phyloP scores from a whole-genome alignment of 2,888 invertebrate genomes.

The Rotaria sp. region DNA sequence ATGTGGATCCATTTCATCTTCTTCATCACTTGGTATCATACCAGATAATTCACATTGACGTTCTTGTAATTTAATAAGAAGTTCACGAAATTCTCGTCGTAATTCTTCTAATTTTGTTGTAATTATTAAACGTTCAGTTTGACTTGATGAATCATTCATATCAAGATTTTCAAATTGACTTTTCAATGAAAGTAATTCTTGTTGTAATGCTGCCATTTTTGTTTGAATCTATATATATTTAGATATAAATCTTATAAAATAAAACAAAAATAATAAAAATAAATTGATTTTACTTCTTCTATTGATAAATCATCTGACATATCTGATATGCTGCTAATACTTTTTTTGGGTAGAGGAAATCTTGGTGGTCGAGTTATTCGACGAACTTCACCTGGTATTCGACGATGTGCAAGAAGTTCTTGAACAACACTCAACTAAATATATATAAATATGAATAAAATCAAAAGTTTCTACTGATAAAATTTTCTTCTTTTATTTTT shows the following conservation, averaged over 20 bases:
- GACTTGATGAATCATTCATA: background rate
- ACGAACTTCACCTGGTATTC: slow-evolving; percentile 20
- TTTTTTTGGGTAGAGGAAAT: background rate
- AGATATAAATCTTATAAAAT: background rate
- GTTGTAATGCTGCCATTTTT: slow-evolving; percentile 12
- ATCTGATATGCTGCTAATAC: slow-evolving; percentile 6
- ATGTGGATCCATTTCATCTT: slow-evolving; percentile 40
- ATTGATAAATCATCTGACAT: slow-evolving; percentile 20
- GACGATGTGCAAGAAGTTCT: slow-evolving; percentile 4
- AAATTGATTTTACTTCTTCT: background rate
- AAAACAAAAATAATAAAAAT: background rate
- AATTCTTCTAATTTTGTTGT: slow-evolving; percentile 21
- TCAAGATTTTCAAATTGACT: slow-evolving; percentile 28
- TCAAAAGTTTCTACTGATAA: no score
- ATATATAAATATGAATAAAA: background rate
- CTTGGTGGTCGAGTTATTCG: background rate
- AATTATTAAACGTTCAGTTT: background rate
- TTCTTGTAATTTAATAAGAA: slow-evolving; percentile 12
- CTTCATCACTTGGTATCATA: slow-evolving; percentile 32
- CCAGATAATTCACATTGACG: slow-evolving; percentile 26
- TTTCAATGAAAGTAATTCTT: slow-evolving; percentile 27
- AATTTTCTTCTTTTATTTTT: background rate
- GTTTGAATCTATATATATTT: background rate
- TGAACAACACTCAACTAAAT: background rate
- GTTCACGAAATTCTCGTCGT: slow-evolving; percentile 3